phyloP scores from a whole-genome alignment of 1,140 invertebrate species.

The Philopotamus ludificatus region DNA sequence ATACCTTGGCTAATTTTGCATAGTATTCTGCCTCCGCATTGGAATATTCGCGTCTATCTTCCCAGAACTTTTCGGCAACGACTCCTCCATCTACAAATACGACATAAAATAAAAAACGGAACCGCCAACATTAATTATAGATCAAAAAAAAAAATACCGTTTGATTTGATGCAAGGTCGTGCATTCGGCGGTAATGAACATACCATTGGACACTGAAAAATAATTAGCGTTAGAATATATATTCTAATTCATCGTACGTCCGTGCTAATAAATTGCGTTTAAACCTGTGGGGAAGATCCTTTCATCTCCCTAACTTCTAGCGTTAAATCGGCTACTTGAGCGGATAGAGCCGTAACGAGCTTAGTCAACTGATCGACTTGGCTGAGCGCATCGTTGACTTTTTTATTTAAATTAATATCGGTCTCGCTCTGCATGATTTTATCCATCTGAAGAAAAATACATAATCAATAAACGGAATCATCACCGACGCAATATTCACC shows the following conservation, averaged over 20 bases:
- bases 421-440: conserved; percentile 53
- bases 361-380: conserved; percentile 53
- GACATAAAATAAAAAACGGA: background rate
- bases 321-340: conserved; percentile 48
- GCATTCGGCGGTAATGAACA: background rate
- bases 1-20: conserved; percentile 59
- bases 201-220: background rate
- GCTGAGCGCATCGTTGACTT: conserved; percentile 52
- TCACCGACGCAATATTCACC: background rate
- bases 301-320: conserved; percentile 50
- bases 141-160: background rate
- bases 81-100: background rate
- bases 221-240: background rate
- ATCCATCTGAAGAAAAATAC: conserved; percentile 53
- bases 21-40: conserved; percentile 64
- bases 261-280: background rate
- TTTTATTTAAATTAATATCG: conserved; percentile 51
- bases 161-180: too few relatives aligned
- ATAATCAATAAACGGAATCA: background rate
- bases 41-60: conserved; percentile 43
- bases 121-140: background rate
- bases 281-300: background rate
- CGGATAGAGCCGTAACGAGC: conserved; percentile 41
- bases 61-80: conserved; percentile 34
- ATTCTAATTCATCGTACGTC: background rate